A percentile compares a stretch with the other conserved stretches of the same genome.
phyloP scores from a whole-genome alignment of 2,888 invertebrate species.

The Drosophila neonasuta region DNA sequence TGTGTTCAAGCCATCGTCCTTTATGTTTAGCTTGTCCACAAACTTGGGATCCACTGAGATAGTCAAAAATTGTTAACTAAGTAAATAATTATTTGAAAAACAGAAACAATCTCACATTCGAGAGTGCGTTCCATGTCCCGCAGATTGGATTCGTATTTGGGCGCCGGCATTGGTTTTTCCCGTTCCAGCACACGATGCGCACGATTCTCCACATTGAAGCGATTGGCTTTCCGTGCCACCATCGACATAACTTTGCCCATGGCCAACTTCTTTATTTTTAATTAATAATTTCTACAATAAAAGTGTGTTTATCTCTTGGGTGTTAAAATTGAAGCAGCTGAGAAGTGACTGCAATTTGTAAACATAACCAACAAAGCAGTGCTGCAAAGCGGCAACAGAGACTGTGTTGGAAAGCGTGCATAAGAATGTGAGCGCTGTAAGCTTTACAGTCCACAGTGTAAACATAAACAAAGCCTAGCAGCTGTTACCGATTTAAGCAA shows the following conservation, averaged over 20 bases:
- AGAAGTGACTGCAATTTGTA: constrained; percentile 41
- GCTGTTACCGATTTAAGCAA: not conserved
- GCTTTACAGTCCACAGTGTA: too few species aligned
- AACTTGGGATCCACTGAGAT: constrained; percentile 84
- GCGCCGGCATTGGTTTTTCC: constrained; percentile 87
- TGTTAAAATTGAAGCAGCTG: constrained; percentile 6
- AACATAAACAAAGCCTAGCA: not conserved
- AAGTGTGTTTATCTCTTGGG: constrained; percentile 1
- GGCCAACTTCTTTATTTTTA: constrained; percentile 34
- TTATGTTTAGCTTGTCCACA: constrained; percentile 85
- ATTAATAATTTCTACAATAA: constrained; percentile 37
- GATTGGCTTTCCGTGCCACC: constrained; percentile 85
- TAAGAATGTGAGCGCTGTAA: not conserved
- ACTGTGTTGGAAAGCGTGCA: not conserved
- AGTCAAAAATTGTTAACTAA: not conserved
- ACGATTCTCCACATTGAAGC: constrained; percentile 89
- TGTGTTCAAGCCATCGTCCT: constrained; percentile 85
- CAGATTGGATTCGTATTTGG: constrained; percentile 85
- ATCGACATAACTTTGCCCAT: constrained; percentile 88
- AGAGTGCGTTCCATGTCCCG: constrained; percentile 86
- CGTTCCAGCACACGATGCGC: constrained; percentile 88
- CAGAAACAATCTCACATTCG: constrained; percentile 80
- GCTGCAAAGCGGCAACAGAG: constrained; percentile 29
- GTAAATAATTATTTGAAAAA: not conserved
- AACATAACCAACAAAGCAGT: constrained; percentile 67